Evolutionary conservation across 2,888 invertebrate genomes (phyloP).

Genomic region (Nematopogon swammerdamellus): DNA sequence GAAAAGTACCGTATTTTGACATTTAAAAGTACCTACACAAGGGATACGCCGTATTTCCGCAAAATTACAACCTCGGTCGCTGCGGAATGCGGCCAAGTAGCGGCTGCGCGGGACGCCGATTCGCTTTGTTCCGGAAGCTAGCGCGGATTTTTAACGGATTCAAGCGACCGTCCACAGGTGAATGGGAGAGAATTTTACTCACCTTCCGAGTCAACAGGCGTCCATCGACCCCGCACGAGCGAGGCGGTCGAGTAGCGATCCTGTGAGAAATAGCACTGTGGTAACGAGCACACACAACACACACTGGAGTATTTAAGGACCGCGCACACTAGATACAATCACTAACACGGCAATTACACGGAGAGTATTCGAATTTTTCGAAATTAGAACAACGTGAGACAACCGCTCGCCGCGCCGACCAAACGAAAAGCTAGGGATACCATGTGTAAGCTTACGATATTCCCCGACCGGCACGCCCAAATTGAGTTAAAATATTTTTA

Average conservation of each 20-base stretch:
- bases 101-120: no score
- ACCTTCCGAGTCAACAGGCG: not conserved
- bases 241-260: not conserved
- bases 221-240: not conserved
- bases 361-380: not conserved
- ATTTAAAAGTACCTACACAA: no score
- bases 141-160: no score
- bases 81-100: no score
- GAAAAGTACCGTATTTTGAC: no score
- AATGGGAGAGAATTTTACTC: not conserved
- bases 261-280: not conserved
- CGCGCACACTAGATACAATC: not conserved
- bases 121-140: no score
- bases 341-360: not conserved
- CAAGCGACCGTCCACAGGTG: no score
- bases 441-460: not conserved
- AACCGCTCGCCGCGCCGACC: not conserved
- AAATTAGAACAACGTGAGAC: not conserved
- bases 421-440: not conserved
- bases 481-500: no score
- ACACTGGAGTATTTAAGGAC: not conserved
- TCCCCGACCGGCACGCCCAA: no score
- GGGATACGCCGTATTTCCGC: no score
- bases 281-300: not conserved
- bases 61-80: no score